These are phyloP conservation scores for Pimephales promelas DNA, from an alignment of 2,113 vertebrate genomes.

Conservation along the genomic window DNA sequence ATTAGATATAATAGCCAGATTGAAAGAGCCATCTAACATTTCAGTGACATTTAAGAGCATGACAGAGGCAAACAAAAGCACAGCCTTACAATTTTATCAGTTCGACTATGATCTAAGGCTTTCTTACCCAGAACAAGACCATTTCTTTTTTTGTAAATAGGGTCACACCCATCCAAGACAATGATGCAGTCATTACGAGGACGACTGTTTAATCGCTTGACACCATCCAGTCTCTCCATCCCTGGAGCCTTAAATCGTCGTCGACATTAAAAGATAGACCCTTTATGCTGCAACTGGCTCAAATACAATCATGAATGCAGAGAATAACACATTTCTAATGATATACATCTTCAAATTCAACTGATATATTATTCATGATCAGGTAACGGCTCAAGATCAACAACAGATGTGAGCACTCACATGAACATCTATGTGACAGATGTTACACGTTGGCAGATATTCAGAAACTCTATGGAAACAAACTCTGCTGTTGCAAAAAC, in stretches of 20 bases:
- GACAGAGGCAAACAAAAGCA: not conserved
- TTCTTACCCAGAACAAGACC: not conserved
- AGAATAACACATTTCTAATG: not conserved
- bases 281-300: conserved; percentile 6
- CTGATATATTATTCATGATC: conserved; percentile 6
- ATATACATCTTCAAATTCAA: not conserved
- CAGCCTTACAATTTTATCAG: not conserved
- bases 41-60: not conserved
- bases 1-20: conserved; percentile 20
- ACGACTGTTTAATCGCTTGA: conserved; percentile 50
- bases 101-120: not conserved
- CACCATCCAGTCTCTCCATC: conserved; percentile 43
- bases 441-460: conserved; percentile 29
- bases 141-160: not conserved
- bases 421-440: conserved; percentile 15
- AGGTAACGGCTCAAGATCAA: not conserved
- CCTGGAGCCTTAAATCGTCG: conserved; percentile 58
- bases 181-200: conserved; percentile 20
- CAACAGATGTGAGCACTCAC: conserved; percentile 12
- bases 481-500: not conserved
- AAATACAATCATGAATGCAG: not conserved
- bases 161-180: conserved; percentile 34
- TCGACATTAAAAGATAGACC: conserved; percentile 26
- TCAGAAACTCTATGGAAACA: not conserved
- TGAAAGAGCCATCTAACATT: conserved; percentile 34